phyloP scores from a whole-genome alignment of 1,140 invertebrate genomes.

The Caerostris darwini region DNA sequence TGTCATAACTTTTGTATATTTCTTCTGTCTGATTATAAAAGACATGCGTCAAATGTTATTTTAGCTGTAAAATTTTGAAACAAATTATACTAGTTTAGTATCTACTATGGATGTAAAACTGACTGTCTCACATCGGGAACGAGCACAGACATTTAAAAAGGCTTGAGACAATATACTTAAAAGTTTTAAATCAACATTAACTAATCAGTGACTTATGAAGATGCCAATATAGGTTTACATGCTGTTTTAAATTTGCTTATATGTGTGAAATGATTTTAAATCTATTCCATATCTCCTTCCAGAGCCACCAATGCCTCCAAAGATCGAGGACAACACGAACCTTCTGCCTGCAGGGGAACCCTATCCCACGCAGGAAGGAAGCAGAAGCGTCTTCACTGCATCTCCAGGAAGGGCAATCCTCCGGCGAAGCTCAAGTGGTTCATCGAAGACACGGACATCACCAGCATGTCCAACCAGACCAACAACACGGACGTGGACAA shows the following conservation, averaged over 20 bases:
- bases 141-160: too few relatives aligned
- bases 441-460: slow-evolving; percentile 87
- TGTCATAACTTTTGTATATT: too few relatives aligned
- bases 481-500: slow-evolving; percentile 92
- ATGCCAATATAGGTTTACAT: too few relatives aligned
- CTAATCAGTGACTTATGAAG: too few relatives aligned
- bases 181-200: too few relatives aligned
- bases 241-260: background rate
- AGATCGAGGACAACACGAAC: slow-evolving; percentile 90
- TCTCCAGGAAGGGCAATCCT: slow-evolving; percentile 92
- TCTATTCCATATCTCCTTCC: slow-evolving; percentile 81
- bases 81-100: too few relatives aligned
- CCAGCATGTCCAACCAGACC: slow-evolving; percentile 86
- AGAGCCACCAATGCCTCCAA: slow-evolving; percentile 91
- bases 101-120: too few relatives aligned
- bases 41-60: too few relatives aligned
- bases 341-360: slow-evolving; percentile 89
- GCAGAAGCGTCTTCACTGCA: slow-evolving; percentile 89
- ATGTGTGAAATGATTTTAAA: background rate
- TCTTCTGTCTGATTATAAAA: too few relatives aligned
- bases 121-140: too few relatives aligned
- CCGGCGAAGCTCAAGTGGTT: slow-evolving; percentile 87
- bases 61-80: too few relatives aligned
- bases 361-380: slow-evolving; percentile 90
- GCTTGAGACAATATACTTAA: too few relatives aligned